A percentile compares a stretch with the other conserved stretches of the same genome.
Evolutionary conservation across 2,797 vertebrate species (phyloP).

Genomic region (Peromyscus melanophrys): DNA sequence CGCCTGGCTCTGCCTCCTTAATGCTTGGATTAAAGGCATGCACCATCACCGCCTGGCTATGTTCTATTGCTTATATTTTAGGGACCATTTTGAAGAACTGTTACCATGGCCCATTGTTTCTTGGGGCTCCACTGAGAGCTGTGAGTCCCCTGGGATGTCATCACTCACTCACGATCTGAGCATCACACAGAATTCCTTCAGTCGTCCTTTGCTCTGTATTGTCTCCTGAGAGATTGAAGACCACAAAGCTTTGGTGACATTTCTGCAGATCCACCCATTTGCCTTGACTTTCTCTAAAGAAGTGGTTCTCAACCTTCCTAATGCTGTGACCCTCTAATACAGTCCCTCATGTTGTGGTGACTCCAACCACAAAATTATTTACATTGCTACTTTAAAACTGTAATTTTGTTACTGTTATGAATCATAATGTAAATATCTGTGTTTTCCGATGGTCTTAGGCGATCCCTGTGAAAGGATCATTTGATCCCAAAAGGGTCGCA

Average conservation of each 20-base stretch:
- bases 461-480: not conserved
- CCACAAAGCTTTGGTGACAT: not conserved
- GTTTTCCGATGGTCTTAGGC: not conserved
- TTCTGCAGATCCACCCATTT: not conserved
- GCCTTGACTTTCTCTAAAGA: not conserved
- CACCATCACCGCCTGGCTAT: too few relatives aligned
- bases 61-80: slow-evolving; percentile 7
- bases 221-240: not conserved
- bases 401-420: not conserved
- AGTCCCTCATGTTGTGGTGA: not conserved
- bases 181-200: not conserved
- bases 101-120: not conserved
- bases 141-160: not conserved
- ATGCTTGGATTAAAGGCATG: too few relatives aligned
- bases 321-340: not conserved
- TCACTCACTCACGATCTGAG: not conserved
- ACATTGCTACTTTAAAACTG: not conserved
- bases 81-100: not conserved
- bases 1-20: too few relatives aligned
- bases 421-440: not conserved
- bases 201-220: not conserved
- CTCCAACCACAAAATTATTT: not conserved
- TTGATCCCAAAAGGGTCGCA: not conserved
- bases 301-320: not conserved
- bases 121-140: not conserved